Evolutionary conservation across 1,140 invertebrate species (phyloP).

Genomic region (Hormaphis cornu): DNA sequence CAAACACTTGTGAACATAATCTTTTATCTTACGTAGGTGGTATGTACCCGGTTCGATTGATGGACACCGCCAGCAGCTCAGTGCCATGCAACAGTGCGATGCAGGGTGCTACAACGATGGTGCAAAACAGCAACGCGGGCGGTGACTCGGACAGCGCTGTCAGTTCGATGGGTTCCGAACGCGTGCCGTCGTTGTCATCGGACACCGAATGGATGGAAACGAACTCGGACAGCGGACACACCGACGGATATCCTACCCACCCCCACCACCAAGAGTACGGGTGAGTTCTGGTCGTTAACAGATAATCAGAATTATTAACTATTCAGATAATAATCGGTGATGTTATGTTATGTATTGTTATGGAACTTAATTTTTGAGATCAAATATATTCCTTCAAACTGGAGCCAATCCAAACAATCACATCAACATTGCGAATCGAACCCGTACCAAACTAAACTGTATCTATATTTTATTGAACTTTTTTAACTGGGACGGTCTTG

Average conservation of each 20-base stretch:
- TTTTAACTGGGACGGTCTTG: no score
- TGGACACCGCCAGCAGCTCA: conserved; percentile 48
- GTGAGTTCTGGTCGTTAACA: conserved; percentile 37
- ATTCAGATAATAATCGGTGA: no score
- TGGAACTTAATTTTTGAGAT: not conserved
- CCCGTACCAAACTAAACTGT: no score
- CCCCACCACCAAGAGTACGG: conserved; percentile 50
- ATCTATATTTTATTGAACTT: no score
- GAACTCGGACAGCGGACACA: conserved; percentile 70
- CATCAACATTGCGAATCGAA: no score
- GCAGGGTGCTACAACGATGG: conserved; percentile 34
- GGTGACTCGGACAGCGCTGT: conserved; percentile 64
- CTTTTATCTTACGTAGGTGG: conserved; percentile 45
- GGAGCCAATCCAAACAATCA: no score
- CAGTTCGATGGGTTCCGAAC: conserved; percentile 81
- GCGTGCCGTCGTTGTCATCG: conserved; percentile 74
- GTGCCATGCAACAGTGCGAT: conserved; percentile 36
- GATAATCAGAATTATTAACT: no score
- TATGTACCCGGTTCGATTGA: conserved; percentile 76
- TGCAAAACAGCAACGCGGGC: conserved; percentile 35
- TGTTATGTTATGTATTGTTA: no score
- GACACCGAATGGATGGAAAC: conserved; percentile 82
- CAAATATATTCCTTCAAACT: no score
- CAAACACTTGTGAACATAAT: no score
- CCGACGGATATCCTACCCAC: conserved; percentile 44